Base-by-base conservation (phyloP, 2,797 vertebrate genomes). In the Fistularia tabacaria region DNA sequence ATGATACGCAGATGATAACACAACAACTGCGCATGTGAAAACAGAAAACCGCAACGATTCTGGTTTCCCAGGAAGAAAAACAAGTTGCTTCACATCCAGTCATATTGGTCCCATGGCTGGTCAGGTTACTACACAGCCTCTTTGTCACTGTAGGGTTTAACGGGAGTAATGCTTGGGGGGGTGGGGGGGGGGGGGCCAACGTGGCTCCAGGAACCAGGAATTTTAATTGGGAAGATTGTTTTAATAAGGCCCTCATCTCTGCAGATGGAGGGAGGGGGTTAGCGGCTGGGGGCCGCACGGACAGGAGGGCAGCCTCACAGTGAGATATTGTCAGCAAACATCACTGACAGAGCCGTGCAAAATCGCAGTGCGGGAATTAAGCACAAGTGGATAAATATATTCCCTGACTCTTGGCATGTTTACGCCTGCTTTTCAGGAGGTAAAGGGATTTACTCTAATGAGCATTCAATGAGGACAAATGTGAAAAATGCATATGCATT, bases 171-270 rank as follows among this genome's bases (percentile, higher is more conserved):
- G 65, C 70, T 41, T 76, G 49, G 70, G 54, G 55, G 56, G 47
- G 51, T 54, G 51, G 39, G 69, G 76, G 75, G n/a, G 37, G 43
- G 36, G 42, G 43, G 54, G 54, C 54, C 14, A 49, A 36, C 14
- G 59, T 76, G 74, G 77, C 68, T 88, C 80, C 71, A 59, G 78
- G 80, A 81, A 77, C 77, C 77, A 79, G 76, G 88, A 90, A 90
- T 90, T 85, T 88, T 88, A 90, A 90, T 90, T 90, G 80, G 84
- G 61, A 81, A 88, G 87, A 90, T 89, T 90, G 87, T 90, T 90
- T 89, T 88, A 91, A 90, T 88, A 91, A 88, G 87, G 64, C 79
- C 84, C 85, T 76, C 83, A 79, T 85, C 71, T 76, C 69, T 85
- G 80, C 82, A 81, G 82, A 87, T 79, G 79, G 79, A 74, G 84